Evolutionary conservation across 2,797 vertebrate species (phyloP).

Genomic region (Tokudaia tokunoshimensis): DNA sequence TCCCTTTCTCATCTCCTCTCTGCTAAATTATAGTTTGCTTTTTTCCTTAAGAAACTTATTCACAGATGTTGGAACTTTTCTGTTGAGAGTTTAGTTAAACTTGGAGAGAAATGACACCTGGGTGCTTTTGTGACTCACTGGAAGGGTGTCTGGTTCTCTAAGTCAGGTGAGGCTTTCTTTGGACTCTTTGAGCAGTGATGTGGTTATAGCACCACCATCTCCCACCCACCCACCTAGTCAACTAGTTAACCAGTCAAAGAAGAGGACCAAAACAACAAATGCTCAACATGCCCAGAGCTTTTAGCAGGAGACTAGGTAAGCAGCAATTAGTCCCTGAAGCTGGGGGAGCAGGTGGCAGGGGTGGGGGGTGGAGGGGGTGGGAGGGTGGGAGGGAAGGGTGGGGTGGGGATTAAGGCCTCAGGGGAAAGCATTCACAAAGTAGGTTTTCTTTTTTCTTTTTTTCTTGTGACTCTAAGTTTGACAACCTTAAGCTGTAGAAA

Average conservation of each 20-base stretch:
- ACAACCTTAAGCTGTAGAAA: not conserved
- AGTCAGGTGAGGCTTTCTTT: not conserved
- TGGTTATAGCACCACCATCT: not conserved
- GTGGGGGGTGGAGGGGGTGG: rapidly evolving
- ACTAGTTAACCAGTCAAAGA: not conserved
- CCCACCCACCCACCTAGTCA: not conserved
- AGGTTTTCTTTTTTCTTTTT: not conserved
- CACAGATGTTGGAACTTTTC: conserved; percentile 4
- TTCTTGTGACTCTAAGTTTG: conserved; percentile 23
- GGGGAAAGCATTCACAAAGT: not conserved
- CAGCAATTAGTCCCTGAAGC: not conserved
- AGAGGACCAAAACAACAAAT: not conserved
- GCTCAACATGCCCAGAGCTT: not conserved
- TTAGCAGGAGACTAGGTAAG: not conserved
- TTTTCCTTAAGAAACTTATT: conserved; percentile 53
- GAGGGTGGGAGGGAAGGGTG: rapidly evolving
- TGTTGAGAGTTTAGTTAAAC: not conserved
- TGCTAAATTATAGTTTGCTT: conserved; percentile 6
- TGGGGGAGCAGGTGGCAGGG: not conserved
- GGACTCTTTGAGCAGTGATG: conserved; percentile 10
- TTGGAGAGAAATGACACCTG: not conserved
- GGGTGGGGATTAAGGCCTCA: not conserved
- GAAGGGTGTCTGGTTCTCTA: conserved; percentile 10
- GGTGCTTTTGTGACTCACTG: not conserved
- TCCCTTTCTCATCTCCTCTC: conserved; percentile 1